Evolutionary conservation across 2,113 vertebrate genomes (phyloP), one percentile per base, ranked within the genome.

Genomic region (Cephalopholis sonnerati): DNA sequence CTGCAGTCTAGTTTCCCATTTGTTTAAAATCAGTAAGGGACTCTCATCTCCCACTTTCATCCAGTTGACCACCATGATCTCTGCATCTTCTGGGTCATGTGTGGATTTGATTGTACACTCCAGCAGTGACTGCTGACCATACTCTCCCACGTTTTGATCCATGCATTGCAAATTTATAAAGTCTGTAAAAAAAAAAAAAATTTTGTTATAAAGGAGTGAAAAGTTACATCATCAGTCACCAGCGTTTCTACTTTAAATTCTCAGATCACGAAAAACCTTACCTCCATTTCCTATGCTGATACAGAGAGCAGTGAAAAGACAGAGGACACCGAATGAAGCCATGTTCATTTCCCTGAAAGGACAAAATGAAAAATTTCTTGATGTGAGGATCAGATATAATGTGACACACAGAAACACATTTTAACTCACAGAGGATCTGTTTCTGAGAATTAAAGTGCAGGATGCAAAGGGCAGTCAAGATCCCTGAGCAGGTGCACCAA

Each of bases 1-100:
- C 5, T 29, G 0, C 8, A 0, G 0, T 0, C 0, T 3, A 0
- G 0, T 0, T 0, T 0, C 0, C 0, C 9, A 2, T 0, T 0
- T 0, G 0, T 12, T 0, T 16, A 36, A 75, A 22, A 20, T 0
- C 46, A 85, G 36, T 4, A 85, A 1, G 0, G 6, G 0, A 0
- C 0, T 0, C 0, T 58, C 2, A 0, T 0, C 1, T 18, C 13
- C 75, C 0, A 2, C 0, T 36, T 82, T 93, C 27, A 1, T 86
- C 93, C 93, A 94, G 3, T 0, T 0, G 1, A 93, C 57, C 0
- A 1, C 0, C 0, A 0, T 0, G 50, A 93, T 87, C 4, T 1
- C 0, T 9, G 16, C 0, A 0, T 77, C 7, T 3, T 0, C 0
- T 6, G 5, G 1, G 0, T 13, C 5, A 0, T 12, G 0, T 4